These are phyloP conservation scores for Drosophila kuntzei DNA, from an alignment of 2,888 invertebrate genomes.

Conservation along the genomic window DNA sequence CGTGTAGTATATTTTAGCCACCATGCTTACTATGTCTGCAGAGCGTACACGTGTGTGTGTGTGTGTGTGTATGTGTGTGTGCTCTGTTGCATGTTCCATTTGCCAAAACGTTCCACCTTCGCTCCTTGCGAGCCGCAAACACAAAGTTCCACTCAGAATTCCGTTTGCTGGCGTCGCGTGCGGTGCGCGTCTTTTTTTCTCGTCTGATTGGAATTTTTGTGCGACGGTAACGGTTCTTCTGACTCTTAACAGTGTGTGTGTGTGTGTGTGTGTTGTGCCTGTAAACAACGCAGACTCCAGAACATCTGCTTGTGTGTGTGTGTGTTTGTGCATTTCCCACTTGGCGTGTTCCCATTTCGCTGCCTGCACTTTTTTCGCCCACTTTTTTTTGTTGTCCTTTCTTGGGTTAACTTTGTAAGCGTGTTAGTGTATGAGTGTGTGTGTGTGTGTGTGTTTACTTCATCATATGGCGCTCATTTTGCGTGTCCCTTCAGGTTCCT, in stretches of 20 bases:
- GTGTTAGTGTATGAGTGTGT: conserved; percentile 11
- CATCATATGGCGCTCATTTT: conserved; percentile 79
- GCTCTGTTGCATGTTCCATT: conserved; percentile 55
- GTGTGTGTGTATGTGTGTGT: conserved; percentile 10
- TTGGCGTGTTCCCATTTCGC: conserved; percentile 80
- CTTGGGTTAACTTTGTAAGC: conserved; percentile 42
- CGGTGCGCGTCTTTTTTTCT: conserved; percentile 60
- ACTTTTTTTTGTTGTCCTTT: conserved; percentile 32
- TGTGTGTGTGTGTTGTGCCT: conserved; percentile 22
- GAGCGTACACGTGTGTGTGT: conserved; percentile 2
- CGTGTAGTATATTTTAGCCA: conserved; percentile 7
- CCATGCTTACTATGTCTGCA: not conserved
- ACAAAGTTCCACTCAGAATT: conserved; percentile 74
- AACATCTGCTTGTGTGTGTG: conserved; percentile 25
- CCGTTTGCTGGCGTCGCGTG: conserved; percentile 78
- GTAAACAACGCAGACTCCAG: conserved; percentile 68
- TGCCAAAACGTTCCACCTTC: conserved; percentile 58
- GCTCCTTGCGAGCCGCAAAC: conserved; percentile 46
- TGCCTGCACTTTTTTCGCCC: conserved; percentile 52
- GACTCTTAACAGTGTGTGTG: conserved; percentile 16
- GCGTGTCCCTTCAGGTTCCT: conserved; percentile 55
- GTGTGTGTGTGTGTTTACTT: conserved; percentile 59
- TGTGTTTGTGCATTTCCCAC: conserved; percentile 66
- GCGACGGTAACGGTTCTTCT: conserved; percentile 48
- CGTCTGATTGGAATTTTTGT: conserved; percentile 63